Conservation (phyloP, 2,888 invertebrate species). For the Caradrina clavipalpis region DNA sequence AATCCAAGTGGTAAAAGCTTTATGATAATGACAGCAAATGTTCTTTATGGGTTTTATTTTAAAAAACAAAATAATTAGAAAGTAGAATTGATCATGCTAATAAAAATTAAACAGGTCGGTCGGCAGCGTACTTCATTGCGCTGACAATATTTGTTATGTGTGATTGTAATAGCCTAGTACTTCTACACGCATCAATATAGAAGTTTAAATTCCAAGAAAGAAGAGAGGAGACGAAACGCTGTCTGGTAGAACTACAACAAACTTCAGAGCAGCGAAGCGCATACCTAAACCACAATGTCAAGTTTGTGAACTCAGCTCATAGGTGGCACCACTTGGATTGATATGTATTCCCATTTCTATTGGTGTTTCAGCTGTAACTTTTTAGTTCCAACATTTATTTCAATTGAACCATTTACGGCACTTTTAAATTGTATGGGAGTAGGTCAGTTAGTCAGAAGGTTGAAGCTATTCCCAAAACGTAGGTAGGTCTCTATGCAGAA, state of each 20-base stretch:
- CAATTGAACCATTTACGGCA: too few species aligned
- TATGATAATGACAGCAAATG: background rate
- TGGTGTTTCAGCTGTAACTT: background rate
- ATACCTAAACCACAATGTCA: background rate
- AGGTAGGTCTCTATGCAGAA: too few species aligned
- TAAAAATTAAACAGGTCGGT: slow-evolving; percentile 8
- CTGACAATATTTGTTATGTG: background rate
- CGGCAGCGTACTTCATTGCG: background rate
- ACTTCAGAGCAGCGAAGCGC: background rate
- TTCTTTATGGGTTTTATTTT: background rate
- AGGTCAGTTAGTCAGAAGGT: too few species aligned
- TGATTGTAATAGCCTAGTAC: slow-evolving; percentile 1
- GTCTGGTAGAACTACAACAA: slow-evolving; percentile 22
- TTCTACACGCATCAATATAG: background rate
- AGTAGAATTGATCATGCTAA: background rate
- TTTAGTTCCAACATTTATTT: too few species aligned
- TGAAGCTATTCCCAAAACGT: too few species aligned
- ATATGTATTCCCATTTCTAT: background rate
- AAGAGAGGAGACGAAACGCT: background rate
- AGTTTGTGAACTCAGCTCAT: background rate
- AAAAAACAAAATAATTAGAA: background rate
- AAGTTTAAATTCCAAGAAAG: slow-evolving; percentile 1
- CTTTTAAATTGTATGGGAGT: too few species aligned
- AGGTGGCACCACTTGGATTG: slow-evolving; percentile 43
- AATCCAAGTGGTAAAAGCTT: background rate